Conservation (phyloP, 1,140 invertebrate species). For the Aphidius gifuensis region DNA sequence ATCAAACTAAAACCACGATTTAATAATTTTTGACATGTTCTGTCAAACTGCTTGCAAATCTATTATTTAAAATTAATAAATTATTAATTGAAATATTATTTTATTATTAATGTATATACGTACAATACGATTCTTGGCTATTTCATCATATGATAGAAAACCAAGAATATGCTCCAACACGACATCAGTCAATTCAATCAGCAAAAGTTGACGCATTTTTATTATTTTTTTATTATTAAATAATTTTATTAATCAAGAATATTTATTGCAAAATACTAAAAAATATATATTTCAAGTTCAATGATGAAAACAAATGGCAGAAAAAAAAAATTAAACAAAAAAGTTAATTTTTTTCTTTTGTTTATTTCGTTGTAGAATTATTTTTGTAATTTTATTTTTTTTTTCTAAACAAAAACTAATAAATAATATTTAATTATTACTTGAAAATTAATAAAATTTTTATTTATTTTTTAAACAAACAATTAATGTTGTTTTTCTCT, state of each 20-base stretch:
- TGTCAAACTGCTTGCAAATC: conserved; percentile 81
- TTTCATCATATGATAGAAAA: conserved; percentile 76
- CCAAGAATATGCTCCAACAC: conserved; percentile 77
- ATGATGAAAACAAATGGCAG: no score
- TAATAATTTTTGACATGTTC: conserved; percentile 69
- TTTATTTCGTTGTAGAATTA: no score
- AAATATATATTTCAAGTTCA: no score
- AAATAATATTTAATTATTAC: no score
- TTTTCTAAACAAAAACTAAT: no score
- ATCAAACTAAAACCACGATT: conserved; percentile 80
- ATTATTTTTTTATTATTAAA: background rate
- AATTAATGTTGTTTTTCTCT: no score
- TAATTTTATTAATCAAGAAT: background rate
- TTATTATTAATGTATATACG: conserved; percentile 44
- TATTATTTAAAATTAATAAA: conserved; percentile 43
- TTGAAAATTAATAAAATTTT: no score
- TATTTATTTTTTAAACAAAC: no score
- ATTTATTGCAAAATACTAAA: no score
- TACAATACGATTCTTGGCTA: conserved; percentile 76
- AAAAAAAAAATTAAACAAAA: no score
- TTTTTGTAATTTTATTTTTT: no score
- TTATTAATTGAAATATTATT: conserved; percentile 19
- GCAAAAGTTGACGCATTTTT: conserved; percentile 24
- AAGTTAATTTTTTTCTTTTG: no score
- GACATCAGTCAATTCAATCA: conserved; percentile 67